Conservation (phyloP, 1,140 invertebrate species). For the Mesaphorura yosii region DNA sequence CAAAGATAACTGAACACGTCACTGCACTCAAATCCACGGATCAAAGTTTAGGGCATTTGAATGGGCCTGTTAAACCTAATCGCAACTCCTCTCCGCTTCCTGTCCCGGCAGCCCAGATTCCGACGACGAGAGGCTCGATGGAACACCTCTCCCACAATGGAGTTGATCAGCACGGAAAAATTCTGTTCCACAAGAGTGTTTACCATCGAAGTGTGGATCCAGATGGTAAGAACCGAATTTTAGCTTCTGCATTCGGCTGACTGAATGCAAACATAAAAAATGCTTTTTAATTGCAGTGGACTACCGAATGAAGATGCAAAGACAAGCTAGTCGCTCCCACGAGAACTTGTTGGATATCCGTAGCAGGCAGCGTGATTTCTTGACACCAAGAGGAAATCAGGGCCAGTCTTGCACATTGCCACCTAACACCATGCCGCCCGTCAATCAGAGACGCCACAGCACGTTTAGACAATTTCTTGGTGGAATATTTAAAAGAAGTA, state of each 20-base stretch:
- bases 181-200: neutral
- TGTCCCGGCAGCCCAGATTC: too few species aligned
- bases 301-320: conserved; percentile 7
- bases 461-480: conserved; percentile 17
- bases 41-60: too few species aligned
- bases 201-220: too few species aligned
- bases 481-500: conserved; percentile 1
- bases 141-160: neutral
- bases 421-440: conserved; percentile 22
- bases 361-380: neutral
- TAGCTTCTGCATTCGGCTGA: too few species aligned
- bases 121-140: neutral
- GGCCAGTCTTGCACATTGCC: conserved; percentile 28
- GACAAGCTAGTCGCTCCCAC: conserved; percentile 21
- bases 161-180: neutral
- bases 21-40: too few species aligned
- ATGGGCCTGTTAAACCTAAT: too few species aligned
- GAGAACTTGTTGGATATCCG: conserved; percentile 23
- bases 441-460: conserved; percentile 11
- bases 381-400: neutral
- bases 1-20: neutral
- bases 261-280: too few species aligned
- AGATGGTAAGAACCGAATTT: too few species aligned
- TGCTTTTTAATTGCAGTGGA: conserved; percentile 7
- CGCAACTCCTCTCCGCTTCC: too few species aligned